Conservation (phyloP, 2,113 vertebrate species). For the Alces alces region DNA sequence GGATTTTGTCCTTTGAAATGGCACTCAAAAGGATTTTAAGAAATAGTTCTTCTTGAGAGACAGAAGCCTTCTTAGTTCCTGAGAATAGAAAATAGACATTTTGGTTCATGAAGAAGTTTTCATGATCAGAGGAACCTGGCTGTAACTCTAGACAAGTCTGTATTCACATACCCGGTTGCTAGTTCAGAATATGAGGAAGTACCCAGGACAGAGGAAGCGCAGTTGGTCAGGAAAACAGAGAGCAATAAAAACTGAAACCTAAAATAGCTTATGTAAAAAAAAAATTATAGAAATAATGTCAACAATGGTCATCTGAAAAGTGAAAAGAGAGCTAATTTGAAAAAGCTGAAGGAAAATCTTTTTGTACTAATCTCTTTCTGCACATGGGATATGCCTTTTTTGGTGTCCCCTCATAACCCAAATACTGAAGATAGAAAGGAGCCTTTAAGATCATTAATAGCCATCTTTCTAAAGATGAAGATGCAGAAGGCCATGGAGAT, state of each 20-base stretch:
- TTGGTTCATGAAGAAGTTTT: neutral
- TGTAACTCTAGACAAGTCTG: neutral
- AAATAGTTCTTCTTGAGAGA: neutral
- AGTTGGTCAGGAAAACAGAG: neutral
- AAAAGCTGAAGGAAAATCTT: neutral
- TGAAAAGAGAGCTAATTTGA: neutral
- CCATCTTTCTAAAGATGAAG: neutral
- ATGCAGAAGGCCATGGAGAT: neutral
- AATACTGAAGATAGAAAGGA: neutral
- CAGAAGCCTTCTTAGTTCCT: neutral
- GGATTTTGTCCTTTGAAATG: neutral
- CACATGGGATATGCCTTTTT: neutral
- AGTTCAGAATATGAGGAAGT: neutral
- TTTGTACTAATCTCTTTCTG: neutral
- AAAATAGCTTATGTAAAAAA: constrained; percentile 19
- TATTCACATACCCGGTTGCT: neutral
- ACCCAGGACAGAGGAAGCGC: neutral
- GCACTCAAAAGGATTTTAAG: neutral
- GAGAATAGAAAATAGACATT: neutral
- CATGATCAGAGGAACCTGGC: neutral
- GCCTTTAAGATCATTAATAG: neutral
- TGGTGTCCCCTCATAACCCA: neutral
- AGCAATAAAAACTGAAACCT: neutral
- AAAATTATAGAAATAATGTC: neutral
- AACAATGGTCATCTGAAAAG: neutral